phyloP scores from a whole-genome alignment of 2,113 vertebrate genomes.

The Galemys pyrenaicus region DNA sequence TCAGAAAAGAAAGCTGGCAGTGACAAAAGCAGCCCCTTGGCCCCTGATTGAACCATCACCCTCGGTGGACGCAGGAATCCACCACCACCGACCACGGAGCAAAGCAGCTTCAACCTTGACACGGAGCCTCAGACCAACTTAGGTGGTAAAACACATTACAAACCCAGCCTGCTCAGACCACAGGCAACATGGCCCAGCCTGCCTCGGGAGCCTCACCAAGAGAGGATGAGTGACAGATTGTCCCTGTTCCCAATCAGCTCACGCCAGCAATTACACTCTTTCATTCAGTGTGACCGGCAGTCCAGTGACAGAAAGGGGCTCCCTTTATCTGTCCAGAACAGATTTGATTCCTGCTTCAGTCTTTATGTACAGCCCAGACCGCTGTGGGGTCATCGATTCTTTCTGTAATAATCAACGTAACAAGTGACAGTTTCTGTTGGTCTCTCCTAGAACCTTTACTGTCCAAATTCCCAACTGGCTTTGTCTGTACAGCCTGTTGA shows the following conservation, averaged over 20 bases:
- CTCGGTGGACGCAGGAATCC: background rate
- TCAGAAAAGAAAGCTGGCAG: background rate
- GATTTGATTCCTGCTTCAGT: background rate
- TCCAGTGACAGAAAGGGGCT: background rate
- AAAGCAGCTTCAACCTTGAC: background rate
- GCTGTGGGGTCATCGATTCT: conserved; percentile 10
- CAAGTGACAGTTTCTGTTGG: conserved; percentile 40
- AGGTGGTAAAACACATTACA: background rate
- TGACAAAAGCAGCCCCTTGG: background rate
- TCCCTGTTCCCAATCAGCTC: background rate
- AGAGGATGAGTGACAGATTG: background rate
- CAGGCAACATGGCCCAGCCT: background rate
- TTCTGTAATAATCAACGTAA: background rate
- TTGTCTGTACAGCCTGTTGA: background rate
- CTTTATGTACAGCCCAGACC: background rate
- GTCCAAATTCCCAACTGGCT: background rate
- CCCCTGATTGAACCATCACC: background rate
- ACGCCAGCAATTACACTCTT: conserved; percentile 16
- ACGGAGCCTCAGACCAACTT: background rate
- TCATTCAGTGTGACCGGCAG: background rate
- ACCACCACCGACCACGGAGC: background rate
- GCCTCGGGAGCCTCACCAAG: background rate
- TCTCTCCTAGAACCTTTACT: conserved; percentile 17
- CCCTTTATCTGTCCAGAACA: conserved; percentile 45
- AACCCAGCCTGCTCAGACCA: background rate